Evolutionary conservation across 2,113 vertebrate species (phyloP), one percentile per base, ranked within the genome.

Genomic region (Edolisoma coerulescens): DNA sequence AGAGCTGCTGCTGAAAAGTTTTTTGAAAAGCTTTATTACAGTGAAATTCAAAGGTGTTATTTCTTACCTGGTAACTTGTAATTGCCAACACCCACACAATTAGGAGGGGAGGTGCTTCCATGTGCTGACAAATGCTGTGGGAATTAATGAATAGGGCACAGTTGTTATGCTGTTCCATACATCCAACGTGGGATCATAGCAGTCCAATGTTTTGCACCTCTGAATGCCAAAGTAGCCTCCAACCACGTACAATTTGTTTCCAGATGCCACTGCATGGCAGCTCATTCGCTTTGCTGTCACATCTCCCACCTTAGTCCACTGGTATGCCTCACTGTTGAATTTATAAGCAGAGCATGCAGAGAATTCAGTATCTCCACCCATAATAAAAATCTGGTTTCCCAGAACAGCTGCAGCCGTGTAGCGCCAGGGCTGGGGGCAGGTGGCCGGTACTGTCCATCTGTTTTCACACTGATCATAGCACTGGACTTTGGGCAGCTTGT

Each of bases 231-330:
- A 98, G 96, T 98, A 98, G 22, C 98, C 98, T 84, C 98, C 98
- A 23, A 98, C 98, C 64, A 98, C 98, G 0, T 98, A 98, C 84
- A 98, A 93, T 47, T 98, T 98, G 97, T 98, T 98, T 87, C 98
- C 98, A 63, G 98, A 98, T 18, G 98, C 98, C 89, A 98, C 98
- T 3, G 98, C 98, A 0, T 98, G 98, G 90, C 98, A 98, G 96
- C 98, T 98, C 98, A 98, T 98, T 89, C 98, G 90, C 82, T 98
- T 98, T 1, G 98, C 98, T 3, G 98, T 98, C 93, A 98, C 98
- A 24, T 98, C 98, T 92, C 98, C 98, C 89, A 98, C 98, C 94
- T 98, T 98, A 94, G 98, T 98, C 98, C 98, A 98, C 88, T 98
- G 98, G 92, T 98, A 98, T 3, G 98, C 98, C 88, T 98, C 98